Conservation (phyloP, 2,113 vertebrate species). For the Bagarius yarrelli region DNA sequence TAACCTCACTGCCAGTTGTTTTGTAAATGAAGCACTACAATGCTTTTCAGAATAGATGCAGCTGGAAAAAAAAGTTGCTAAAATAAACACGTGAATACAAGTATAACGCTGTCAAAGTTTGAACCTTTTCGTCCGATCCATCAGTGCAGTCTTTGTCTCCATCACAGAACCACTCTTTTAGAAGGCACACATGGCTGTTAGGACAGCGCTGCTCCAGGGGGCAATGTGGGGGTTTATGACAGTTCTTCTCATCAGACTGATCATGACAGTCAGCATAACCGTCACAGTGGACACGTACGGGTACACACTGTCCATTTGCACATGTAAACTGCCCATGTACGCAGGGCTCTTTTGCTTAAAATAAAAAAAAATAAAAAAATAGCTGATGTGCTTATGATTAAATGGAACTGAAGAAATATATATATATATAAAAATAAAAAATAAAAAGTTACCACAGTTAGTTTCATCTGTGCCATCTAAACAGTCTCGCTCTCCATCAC, state of each 20-base stretch:
- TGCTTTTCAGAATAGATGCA: neutral
- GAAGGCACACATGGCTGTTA: conserved; percentile 76
- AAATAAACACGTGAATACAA: neutral
- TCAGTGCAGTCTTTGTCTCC: conserved; percentile 81
- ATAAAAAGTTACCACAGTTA: conserved; percentile 66
- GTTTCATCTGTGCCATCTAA: conserved; percentile 75
- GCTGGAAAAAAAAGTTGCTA: too few relatives aligned
- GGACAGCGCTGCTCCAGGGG: conserved; percentile 66
- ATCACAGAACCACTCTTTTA: conserved; percentile 83
- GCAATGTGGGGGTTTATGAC: conserved; percentile 70
- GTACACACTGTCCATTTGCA: conserved; percentile 78
- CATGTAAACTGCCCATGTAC: conserved; percentile 68
- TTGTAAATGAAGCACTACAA: neutral
- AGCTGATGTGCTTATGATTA: too few relatives aligned
- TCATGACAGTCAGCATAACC: conserved; percentile 82
- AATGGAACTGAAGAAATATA: too few relatives aligned
- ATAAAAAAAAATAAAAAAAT: neutral
- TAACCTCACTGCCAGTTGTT: neutral
- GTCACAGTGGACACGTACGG: conserved; percentile 76
- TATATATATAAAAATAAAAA: too few relatives aligned
- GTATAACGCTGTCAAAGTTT: neutral
- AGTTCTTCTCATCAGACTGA: conserved; percentile 79
- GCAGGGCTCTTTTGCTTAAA: conserved; percentile 69
- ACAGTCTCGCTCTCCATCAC: conserved; percentile 83
- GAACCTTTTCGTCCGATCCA: conserved; percentile 82